phyloP scores from a whole-genome alignment of 2,797 vertebrate species.

The Dallia pectoralis region DNA sequence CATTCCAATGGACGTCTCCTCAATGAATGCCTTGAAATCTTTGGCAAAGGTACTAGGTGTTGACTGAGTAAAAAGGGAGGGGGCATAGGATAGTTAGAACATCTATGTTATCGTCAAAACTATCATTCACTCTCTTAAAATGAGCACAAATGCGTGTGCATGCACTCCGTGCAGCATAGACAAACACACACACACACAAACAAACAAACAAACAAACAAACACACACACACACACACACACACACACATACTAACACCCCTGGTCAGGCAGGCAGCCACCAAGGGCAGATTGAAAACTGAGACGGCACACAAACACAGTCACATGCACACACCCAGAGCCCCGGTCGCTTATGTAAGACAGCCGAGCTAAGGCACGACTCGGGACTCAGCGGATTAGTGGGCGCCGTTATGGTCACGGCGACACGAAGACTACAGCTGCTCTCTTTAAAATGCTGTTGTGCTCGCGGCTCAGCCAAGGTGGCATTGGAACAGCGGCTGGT shows the following conservation, averaged over 20 bases:
- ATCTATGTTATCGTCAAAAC: neutral
- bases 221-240: neutral
- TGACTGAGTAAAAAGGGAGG: neutral
- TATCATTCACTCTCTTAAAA: too few species aligned
- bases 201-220: too few species aligned
- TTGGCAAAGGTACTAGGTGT: conserved; percentile 2
- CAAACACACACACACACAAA: too few species aligned
- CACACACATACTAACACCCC: too few species aligned
- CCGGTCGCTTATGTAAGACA: conserved; percentile 37
- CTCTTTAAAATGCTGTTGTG: conserved; percentile 22
- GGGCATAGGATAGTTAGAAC: neutral
- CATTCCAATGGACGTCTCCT: neutral
- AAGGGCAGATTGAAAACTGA: neutral
- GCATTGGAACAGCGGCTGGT: conserved; percentile 50
- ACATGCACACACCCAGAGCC: conserved; percentile 1
- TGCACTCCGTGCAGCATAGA: too few species aligned
- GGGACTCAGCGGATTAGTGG: conserved; percentile 20
- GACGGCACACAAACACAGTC: conserved; percentile 12
- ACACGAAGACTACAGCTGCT: conserved; percentile 61
- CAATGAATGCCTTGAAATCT: neutral
- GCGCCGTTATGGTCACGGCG: conserved; percentile 24
- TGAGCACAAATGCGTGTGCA: too few species aligned
- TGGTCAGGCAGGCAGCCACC: neutral
- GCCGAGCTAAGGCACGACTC: neutral
- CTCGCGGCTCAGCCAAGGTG: conserved; percentile 34